Conservation (phyloP, 2,797 vertebrate genomes). For the Myotis planiceps region DNA sequence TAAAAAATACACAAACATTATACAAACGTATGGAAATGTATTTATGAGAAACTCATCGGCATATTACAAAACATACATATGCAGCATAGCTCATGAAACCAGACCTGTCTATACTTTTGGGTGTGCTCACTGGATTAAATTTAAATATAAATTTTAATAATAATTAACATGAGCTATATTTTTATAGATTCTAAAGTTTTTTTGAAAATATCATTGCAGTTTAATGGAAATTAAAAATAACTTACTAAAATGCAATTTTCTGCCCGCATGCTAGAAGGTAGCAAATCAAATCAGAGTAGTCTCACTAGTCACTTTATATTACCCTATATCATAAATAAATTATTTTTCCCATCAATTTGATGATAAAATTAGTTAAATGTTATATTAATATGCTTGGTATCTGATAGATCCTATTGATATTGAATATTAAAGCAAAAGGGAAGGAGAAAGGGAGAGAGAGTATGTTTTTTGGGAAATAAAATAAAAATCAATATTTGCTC, state of each 20-base stretch:
- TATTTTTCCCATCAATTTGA: neutral
- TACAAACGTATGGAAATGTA: neutral
- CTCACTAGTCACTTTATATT: neutral
- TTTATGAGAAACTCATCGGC: neutral
- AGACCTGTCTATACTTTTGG: neutral
- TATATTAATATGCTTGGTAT: neutral
- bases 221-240: neutral
- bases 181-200: neutral
- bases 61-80: neutral
- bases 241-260: neutral
- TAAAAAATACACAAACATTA: neutral
- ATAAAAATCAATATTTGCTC: neutral
- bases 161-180: neutral
- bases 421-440: neutral
- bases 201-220: neutral
- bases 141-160: neutral
- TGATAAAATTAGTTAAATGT: neutral
- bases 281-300: neutral
- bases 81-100: neutral
- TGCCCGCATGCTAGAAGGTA: neutral
- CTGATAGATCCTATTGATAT: neutral
- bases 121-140: neutral
- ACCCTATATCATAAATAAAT: neutral
- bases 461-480: neutral
- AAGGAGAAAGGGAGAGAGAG: neutral